A percentile compares a stretch with the other conserved stretches of the same genome.
Conservation (phyloP, 2,113 vertebrate species). For the Sinocyclocheilus maitianheensis region DNA sequence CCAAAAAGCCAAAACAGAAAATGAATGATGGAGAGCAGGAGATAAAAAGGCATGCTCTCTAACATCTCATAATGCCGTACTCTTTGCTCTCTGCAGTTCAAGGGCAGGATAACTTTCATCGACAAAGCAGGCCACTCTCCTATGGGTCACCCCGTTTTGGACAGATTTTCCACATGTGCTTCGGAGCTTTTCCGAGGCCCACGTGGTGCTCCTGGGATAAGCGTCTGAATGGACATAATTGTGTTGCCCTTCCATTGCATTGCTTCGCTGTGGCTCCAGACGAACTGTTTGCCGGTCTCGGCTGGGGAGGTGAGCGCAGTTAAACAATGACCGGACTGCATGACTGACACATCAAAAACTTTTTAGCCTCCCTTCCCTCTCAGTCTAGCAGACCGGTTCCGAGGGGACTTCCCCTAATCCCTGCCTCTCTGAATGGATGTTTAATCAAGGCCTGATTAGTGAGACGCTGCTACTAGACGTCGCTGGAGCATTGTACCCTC, state of each 20-base stretch:
- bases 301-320: conserved; percentile 33
- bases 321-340: conserved; percentile 45
- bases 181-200: conserved; percentile 16
- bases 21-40: neutral
- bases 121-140: conserved; percentile 13
- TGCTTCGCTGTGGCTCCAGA: conserved; percentile 37
- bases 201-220: neutral
- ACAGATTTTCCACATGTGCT: conserved; percentile 33
- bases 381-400: conserved; percentile 52
- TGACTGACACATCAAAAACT: conserved; percentile 42
- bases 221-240: conserved; percentile 29
- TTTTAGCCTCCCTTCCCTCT: conserved; percentile 47
- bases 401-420: conserved; percentile 66
- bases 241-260: conserved; percentile 27
- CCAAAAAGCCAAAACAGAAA: neutral
- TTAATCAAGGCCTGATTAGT: conserved; percentile 64
- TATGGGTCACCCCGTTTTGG: conserved; percentile 19
- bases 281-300: conserved; percentile 31
- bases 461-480: conserved; percentile 59
- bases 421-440: conserved; percentile 62
- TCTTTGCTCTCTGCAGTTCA: conserved; percentile 13
- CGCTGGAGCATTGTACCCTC: conserved; percentile 18
- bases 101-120: conserved; percentile 17
- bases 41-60: neutral
- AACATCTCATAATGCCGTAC: neutral